phyloP scores from a whole-genome alignment of 2,888 invertebrate genomes.

The Caenorhabditis doughertyi region DNA sequence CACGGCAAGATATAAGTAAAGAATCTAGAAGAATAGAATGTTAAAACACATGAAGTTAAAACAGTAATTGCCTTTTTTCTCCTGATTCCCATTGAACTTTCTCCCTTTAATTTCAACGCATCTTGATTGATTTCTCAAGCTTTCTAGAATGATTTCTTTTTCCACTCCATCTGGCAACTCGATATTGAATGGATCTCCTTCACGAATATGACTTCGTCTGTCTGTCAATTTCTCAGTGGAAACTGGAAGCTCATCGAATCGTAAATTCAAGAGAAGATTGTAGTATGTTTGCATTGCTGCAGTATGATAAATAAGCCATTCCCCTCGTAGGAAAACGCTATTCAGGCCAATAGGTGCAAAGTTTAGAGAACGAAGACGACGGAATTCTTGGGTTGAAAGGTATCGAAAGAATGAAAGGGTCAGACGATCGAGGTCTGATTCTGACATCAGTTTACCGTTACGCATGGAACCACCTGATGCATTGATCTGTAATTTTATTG shows the following conservation, averaged over 20 bases:
- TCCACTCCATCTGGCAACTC: slow-evolving; percentile 43
- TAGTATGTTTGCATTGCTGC: slow-evolving; percentile 47
- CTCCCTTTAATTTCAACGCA: slow-evolving; percentile 28
- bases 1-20: background rate
- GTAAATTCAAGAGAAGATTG: slow-evolving; percentile 58
- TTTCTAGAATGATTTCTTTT: background rate
- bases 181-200: slow-evolving; percentile 52
- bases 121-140: slow-evolving; percentile 1
- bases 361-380: slow-evolving; percentile 21
- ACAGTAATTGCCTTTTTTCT: background rate
- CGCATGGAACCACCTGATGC: background rate
- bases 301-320: slow-evolving; percentile 59
- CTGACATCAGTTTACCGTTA: background rate
- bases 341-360: slow-evolving; percentile 35
- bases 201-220: slow-evolving; percentile 13
- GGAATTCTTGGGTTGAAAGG: slow-evolving; percentile 54
- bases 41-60: background rate
- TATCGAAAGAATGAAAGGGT: slow-evolving; percentile 62
- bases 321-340: slow-evolving; percentile 57
- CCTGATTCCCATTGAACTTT: background rate
- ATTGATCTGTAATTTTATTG: background rate
- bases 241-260: slow-evolving; percentile 66
- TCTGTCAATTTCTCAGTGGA: background rate
- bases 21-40: slow-evolving; percentile 3
- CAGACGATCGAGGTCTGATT: slow-evolving; percentile 27